phyloP scores from a whole-genome alignment of 2,888 invertebrate species.

The Apotomis betuletana region DNA sequence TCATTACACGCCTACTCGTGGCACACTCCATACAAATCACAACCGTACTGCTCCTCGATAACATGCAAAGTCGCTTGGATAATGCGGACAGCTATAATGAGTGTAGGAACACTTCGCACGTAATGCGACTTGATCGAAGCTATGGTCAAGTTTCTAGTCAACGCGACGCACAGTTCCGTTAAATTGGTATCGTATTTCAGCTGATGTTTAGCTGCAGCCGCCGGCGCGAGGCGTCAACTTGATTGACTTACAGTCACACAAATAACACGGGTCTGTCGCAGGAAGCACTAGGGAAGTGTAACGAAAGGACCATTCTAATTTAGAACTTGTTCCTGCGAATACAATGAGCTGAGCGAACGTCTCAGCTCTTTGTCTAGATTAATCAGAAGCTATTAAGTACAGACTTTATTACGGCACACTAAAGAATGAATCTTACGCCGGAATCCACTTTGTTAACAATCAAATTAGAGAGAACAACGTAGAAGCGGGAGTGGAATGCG shows the following conservation, averaged over 20 bases:
- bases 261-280: slow-evolving; percentile 7
- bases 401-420: slow-evolving; percentile 2
- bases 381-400: slow-evolving; percentile 13
- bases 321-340: neutral
- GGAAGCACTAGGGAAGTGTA: neutral
- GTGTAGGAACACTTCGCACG: slow-evolving; percentile 33
- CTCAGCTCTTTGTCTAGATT: slow-evolving; percentile 3
- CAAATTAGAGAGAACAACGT: slow-evolving; percentile 25
- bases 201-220: slow-evolving; percentile 2
- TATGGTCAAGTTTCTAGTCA: slow-evolving; percentile 17
- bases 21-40: neutral
- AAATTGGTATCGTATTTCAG: neutral
- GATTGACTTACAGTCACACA: slow-evolving; percentile 21
- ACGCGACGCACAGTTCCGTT: neutral
- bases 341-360: neutral
- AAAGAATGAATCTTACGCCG: slow-evolving; percentile 5
- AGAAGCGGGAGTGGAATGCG: neutral
- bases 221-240: slow-evolving; percentile 1
- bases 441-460: slow-evolving; percentile 37
- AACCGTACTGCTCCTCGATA: neutral
- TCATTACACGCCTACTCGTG: slow-evolving; percentile 28
- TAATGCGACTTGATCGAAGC: slow-evolving; percentile 29
- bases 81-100: slow-evolving; percentile 12
- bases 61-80: neutral
- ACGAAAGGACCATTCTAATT: neutral